Evolutionary conservation across 2,797 vertebrate genomes (phyloP).

Genomic region (Hapalemur alaotrensis): DNA sequence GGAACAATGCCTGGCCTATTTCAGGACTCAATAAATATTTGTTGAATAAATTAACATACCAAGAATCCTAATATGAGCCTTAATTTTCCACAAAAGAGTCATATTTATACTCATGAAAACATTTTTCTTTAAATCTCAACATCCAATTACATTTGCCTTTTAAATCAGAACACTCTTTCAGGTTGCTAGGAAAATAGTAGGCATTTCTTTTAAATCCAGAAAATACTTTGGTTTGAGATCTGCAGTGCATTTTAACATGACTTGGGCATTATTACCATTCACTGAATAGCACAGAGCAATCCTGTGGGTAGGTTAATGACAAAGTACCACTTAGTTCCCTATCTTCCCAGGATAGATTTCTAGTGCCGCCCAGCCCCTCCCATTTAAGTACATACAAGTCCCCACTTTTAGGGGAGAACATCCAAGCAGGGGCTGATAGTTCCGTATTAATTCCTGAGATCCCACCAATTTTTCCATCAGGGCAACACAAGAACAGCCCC

Average conservation of each 20-base stretch:
- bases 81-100: background rate
- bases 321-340: constrained; percentile 31
- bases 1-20: background rate
- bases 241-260: background rate
- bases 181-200: background rate
- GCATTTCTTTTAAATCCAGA: background rate
- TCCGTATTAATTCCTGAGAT: constrained; percentile 58
- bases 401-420: background rate
- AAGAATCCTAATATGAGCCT: background rate
- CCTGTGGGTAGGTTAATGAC: constrained; percentile 38
- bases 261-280: background rate
- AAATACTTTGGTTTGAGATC: constrained; percentile 18
- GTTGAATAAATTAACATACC: background rate
- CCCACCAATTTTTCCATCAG: constrained; percentile 71
- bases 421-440: constrained; percentile 11
- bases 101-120: background rate
- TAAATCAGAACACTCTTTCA: background rate
- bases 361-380: constrained; percentile 17
- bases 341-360: constrained; percentile 35
- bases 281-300: background rate
- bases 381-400: constrained; percentile 59
- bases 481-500: background rate
- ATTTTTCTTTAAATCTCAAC: background rate
- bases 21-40: constrained; percentile 13
- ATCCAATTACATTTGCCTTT: background rate